Base-by-base conservation (phyloP, 2,888 invertebrate species). In the Zygaena filipendulae region DNA sequence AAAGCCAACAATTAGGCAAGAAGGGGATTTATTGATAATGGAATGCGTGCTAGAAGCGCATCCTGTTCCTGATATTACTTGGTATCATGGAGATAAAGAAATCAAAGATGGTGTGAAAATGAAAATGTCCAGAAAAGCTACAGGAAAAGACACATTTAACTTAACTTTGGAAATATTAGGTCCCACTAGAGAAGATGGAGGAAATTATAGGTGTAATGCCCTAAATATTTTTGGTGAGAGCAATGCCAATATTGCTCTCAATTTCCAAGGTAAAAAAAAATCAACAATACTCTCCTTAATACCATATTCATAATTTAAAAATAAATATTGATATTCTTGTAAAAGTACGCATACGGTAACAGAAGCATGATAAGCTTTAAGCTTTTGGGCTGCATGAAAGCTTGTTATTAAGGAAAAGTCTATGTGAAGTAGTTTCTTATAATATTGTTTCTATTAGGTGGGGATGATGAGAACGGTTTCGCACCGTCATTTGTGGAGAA, bases 191-290 rank as follows among this genome's bases (percentile, higher is more conserved):
- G 91, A 92, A 60, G 98, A 99, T 77, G 98, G 97, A 57, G 99
- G 99, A 51, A 95, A 95, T 79, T 99, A 98, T 84, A 90, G 97
- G 63, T 98, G 98, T 84, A 97, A 97, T 79, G 99, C 98, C 56
- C 92, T 96, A 84, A 99, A 99, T 85, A 88, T 91, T 72, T 91
- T 90, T 80, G 99, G 99, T 75, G 98, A 99, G 85, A 97, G 97
- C 83, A 99, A 99, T 84, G 99, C 99, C 56, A 99, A 98, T 82
- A 98, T 99, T 83, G 95, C 97, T 64, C 91, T 99, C 63, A 99
- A 99, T 82, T 96, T 98, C 85, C 95, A 96, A 92, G 96, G 96
- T 95, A 90, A 85, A 50, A 40, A n/a, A n/a, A n/a, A n/a, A n/a
- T n/a, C n/a, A n/a, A n/a, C n/a, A n/a, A n/a, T n/a, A n/a, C n/a